A percentile compares a stretch with the other conserved stretches of the same genome.
Conservation (phyloP, 2,113 vertebrate species). For the Gambusia holbrooki region DNA sequence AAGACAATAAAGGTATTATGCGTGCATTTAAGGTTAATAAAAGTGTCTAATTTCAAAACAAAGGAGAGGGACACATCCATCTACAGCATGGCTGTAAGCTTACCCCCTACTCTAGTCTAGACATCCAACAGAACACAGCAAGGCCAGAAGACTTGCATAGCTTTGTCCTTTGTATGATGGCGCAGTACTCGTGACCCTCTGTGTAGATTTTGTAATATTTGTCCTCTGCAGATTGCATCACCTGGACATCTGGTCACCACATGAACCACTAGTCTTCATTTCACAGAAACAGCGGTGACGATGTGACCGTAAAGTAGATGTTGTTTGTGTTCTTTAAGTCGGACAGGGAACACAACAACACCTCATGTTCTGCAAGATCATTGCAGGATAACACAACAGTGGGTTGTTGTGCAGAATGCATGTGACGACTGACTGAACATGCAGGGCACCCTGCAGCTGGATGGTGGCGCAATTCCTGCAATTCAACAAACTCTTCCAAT, state of each 20-base stretch:
- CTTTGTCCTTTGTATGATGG: not conserved
- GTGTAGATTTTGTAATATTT: slow-evolving; percentile 53
- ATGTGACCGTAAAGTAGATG: slow-evolving; percentile 36
- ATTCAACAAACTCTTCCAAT: not conserved
- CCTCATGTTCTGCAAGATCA: slow-evolving; percentile 31
- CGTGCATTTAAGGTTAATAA: slow-evolving; percentile 77
- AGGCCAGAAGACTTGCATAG: slow-evolving; percentile 11
- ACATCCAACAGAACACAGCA: slow-evolving; percentile 33
- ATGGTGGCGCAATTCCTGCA: slow-evolving; percentile 9
- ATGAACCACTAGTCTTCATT: slow-evolving; percentile 56
- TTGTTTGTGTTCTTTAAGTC: slow-evolving; percentile 77
- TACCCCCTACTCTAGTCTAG: slow-evolving; percentile 63
- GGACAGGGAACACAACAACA: slow-evolving; percentile 70
- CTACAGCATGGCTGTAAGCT: slow-evolving; percentile 67
- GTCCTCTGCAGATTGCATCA: slow-evolving; percentile 24
- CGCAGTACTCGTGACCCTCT: not conserved
- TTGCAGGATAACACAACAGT: slow-evolving; percentile 42
- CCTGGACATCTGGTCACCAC: slow-evolving; percentile 72
- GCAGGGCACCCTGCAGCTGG: slow-evolving; percentile 7
- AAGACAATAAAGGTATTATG: slow-evolving; percentile 73
- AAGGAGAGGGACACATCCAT: slow-evolving; percentile 67
- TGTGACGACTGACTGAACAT: slow-evolving; percentile 37
- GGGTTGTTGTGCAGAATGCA: slow-evolving; percentile 40
- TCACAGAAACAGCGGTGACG: slow-evolving; percentile 39
- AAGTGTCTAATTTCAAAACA: slow-evolving; percentile 66